Evolutionary conservation across 1,140 invertebrate species (phyloP).

Genomic region (Diplogasteroides magnus): DNA sequence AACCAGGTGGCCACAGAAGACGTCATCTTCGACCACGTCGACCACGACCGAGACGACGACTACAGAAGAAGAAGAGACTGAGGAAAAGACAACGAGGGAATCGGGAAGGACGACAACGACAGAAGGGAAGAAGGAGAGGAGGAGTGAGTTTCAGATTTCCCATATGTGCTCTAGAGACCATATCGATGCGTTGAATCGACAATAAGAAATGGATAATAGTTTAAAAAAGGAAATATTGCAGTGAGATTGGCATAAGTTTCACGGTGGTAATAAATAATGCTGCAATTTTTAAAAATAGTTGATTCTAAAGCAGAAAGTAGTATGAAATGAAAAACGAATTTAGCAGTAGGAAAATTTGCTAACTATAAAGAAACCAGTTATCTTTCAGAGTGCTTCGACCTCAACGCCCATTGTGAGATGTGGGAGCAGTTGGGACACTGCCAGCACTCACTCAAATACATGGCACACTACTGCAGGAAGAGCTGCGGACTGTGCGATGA

Average conservation of each 20-base stretch:
- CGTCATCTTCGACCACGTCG: no score
- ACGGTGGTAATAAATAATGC: no score
- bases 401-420: constrained; percentile 55
- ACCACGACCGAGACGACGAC: constrained; percentile 27
- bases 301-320: no score
- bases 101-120: constrained; percentile 23
- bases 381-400: constrained; percentile 46
- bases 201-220: no score
- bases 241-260: no score
- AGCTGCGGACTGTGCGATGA: constrained; percentile 44
- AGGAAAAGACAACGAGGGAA: constrained; percentile 14
- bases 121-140: constrained; percentile 2
- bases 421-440: constrained; percentile 54
- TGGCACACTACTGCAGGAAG: constrained; percentile 53
- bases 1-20: background rate
- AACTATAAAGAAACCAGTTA: no score
- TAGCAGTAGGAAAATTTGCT: no score
- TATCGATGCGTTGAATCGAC: no score
- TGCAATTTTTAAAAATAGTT: no score
- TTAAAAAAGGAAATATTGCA: no score
- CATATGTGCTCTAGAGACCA: no score
- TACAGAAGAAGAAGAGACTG: constrained; percentile 6
- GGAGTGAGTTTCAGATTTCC: background rate
- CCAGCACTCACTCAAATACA: constrained; percentile 52
- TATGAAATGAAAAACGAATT: no score